Conservation (phyloP, 2,113 vertebrate species). For the Mustelus asterias region DNA sequence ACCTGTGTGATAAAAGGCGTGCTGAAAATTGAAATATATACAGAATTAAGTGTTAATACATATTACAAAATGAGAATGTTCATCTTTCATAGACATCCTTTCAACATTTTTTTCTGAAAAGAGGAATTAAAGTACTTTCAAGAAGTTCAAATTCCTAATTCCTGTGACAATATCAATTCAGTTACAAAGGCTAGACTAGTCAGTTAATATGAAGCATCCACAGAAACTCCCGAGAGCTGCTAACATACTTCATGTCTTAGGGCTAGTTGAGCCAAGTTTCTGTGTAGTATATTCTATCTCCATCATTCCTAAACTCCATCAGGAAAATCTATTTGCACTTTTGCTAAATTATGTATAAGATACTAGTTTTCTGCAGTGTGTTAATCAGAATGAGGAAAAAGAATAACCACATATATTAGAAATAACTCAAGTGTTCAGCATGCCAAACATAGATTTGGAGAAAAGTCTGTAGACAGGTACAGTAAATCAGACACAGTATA, state of each 20-base stretch:
- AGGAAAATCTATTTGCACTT: background rate
- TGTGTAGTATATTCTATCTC: background rate
- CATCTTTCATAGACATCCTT: background rate
- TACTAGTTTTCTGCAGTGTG: background rate
- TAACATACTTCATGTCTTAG: slow-evolving; percentile 40
- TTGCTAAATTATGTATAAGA: background rate
- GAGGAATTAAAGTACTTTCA: background rate
- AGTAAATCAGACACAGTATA: background rate
- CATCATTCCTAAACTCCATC: background rate
- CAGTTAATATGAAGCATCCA: slow-evolving; percentile 26
- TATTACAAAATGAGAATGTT: background rate
- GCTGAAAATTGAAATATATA: background rate
- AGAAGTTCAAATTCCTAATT: background rate
- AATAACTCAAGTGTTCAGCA: background rate
- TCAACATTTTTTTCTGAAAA: background rate
- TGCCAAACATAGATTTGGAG: background rate
- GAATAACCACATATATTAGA: background rate
- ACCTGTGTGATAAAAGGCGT: background rate
- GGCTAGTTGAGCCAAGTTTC: slow-evolving; percentile 37
- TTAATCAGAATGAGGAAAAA: slow-evolving; percentile 9
- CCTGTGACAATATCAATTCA: background rate
- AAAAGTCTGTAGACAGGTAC: background rate
- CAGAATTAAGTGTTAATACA: background rate
- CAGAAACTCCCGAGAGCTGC: slow-evolving; percentile 40
- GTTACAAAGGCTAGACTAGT: background rate